Evolutionary conservation across 2,797 vertebrate species (phyloP).

Genomic region (Microcaecilia unicolor): DNA sequence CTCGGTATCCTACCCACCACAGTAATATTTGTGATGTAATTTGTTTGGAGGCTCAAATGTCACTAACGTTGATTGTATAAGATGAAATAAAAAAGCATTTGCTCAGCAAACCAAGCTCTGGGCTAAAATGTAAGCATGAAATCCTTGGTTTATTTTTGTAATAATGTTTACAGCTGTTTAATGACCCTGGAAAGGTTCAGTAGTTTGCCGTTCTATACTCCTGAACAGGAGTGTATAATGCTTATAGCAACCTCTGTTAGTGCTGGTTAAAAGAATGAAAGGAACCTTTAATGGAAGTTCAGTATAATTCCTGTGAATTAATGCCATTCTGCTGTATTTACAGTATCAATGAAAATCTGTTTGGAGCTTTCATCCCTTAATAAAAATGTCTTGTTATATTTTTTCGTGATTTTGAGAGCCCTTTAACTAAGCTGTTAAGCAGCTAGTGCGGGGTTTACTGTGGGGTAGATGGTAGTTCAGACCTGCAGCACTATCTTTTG

Average conservation of each 20-base stretch:
- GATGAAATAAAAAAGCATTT: conserved; percentile 58
- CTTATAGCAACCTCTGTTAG: conserved; percentile 53
- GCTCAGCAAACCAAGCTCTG: conserved; percentile 64
- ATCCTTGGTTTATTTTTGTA: conserved; percentile 72
- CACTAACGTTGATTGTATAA: conserved; percentile 61
- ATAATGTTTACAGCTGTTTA: conserved; percentile 76
- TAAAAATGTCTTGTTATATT: no score
- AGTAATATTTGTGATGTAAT: conserved; percentile 59
- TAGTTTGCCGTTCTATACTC: conserved; percentile 58
- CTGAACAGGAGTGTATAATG: conserved; percentile 56
- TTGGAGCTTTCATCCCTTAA: no score
- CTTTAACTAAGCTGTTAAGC: no score
- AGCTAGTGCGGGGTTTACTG: no score
- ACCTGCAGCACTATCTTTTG: no score
- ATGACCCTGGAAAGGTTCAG: conserved; percentile 71
- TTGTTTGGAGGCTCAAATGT: conserved; percentile 66
- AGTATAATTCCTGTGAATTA: no score
- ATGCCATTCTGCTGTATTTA: no score
- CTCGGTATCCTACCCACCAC: conserved; percentile 56
- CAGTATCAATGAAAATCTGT: no score
- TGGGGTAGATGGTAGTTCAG: no score
- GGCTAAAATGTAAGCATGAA: conserved; percentile 73
- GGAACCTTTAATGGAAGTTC: conserved; percentile 37
- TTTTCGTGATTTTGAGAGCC: no score
- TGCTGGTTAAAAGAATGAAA: conserved; percentile 36